phyloP scores from a whole-genome alignment of 2,113 vertebrate genomes.

The Centropristis striata region DNA sequence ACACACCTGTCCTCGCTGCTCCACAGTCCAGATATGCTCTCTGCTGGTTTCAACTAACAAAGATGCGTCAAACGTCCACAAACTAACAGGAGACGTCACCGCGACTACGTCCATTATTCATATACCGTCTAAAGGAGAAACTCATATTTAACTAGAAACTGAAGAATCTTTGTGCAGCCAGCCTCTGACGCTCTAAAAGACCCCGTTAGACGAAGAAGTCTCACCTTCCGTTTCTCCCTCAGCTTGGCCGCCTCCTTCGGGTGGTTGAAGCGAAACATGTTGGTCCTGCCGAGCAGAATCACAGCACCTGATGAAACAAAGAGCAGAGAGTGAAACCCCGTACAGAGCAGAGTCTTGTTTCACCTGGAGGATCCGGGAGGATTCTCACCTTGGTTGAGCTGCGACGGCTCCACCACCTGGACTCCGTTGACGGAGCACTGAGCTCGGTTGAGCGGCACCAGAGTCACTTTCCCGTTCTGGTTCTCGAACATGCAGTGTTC shows the following conservation, averaged over 20 bases:
- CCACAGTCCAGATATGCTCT: too few species aligned
- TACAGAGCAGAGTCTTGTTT: neutral
- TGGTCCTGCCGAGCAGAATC: constrained; percentile 96
- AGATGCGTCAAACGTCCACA: too few species aligned
- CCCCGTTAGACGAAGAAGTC: neutral
- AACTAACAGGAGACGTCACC: too few species aligned
- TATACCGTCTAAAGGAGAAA: too few species aligned
- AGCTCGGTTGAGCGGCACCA: constrained; percentile 89
- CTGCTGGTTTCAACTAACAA: too few species aligned
- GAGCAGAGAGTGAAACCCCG: neutral
- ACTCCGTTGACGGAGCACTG: constrained; percentile 96
- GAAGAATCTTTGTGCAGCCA: too few species aligned
- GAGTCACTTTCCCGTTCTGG: constrained; percentile 88
- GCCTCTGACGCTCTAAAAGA: too few species aligned
- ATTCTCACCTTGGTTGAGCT: constrained; percentile 94
- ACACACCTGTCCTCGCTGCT: too few species aligned
- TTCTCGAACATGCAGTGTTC: constrained; percentile 97
- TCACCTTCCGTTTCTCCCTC: constrained; percentile 97
- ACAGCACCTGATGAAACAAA: constrained; percentile 89
- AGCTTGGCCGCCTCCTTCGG: constrained; percentile 97
- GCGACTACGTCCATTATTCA: too few species aligned
- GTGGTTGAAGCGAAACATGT: constrained; percentile 99
- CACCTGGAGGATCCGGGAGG: too few species aligned
- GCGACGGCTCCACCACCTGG: constrained; percentile 86
- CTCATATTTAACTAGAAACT: too few species aligned